A percentile compares a stretch with the other conserved stretches of the same genome.
Conservation (phyloP, 2,797 vertebrate genomes). For the Astyanax mexicanus region DNA sequence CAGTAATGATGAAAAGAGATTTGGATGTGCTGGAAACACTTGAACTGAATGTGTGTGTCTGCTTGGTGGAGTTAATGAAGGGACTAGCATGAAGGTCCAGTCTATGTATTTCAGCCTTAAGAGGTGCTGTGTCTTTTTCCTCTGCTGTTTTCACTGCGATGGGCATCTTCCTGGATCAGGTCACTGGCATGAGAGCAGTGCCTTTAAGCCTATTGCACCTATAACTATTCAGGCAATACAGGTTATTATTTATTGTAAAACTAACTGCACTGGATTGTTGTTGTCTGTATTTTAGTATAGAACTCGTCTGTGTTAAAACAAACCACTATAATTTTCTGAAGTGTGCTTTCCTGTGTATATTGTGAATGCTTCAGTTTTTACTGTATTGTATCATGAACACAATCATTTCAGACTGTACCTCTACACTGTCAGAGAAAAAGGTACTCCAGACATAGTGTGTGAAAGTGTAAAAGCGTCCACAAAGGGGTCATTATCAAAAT, state of each 20-base stretch:
- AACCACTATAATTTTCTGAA: not conserved
- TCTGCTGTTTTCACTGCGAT: conserved; percentile 88
- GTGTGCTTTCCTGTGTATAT: not conserved
- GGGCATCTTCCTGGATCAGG: conserved; percentile 87
- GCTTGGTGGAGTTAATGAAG: conserved; percentile 85
- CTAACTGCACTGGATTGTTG: not conserved
- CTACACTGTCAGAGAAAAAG: no score
- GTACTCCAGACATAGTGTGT: no score
- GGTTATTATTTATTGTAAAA: not conserved
- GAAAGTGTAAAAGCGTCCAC: no score
- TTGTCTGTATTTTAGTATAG: not conserved
- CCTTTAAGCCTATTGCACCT: not conserved
- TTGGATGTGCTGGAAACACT: not conserved
- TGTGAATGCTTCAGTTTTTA: not conserved
- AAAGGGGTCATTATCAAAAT: no score
- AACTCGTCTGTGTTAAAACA: not conserved
- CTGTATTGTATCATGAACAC: not conserved
- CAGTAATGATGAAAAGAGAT: not conserved
- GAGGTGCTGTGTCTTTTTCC: conserved; percentile 86
- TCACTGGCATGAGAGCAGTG: conserved; percentile 65
- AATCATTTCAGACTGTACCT: not conserved
- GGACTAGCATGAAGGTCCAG: conserved; percentile 90
- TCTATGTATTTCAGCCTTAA: conserved; percentile 91
- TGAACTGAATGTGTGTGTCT: conserved; percentile 63
- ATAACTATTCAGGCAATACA: not conserved